Percentiles rank a stretch among this genome's conserved stretches.
Conservation (phyloP, 1,140 invertebrate genomes). For the Bombus pascuorum region DNA sequence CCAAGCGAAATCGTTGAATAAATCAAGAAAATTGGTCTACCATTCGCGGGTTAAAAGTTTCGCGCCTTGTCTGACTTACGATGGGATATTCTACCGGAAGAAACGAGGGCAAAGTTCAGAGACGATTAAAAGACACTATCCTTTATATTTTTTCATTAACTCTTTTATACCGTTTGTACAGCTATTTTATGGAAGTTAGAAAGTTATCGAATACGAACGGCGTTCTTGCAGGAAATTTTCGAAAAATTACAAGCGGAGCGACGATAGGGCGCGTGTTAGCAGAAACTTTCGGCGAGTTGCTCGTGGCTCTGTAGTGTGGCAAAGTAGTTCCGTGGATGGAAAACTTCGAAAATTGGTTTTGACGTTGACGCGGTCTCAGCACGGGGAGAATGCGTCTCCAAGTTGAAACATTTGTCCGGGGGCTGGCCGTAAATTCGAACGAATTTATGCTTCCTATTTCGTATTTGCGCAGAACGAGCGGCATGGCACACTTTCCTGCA, state of each 20-base stretch:
- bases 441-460: conserved; percentile 40
- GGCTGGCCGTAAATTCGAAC: conserved; percentile 37
- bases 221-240: background rate
- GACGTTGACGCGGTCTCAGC: conserved; percentile 27
- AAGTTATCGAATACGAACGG: background rate
- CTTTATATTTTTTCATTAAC: background rate
- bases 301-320: background rate
- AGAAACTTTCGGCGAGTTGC: conserved; percentile 2
- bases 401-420: conserved; percentile 40
- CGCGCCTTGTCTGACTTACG: background rate
- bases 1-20: background rate
- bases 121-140: background rate
- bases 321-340: conserved; percentile 23
- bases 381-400: conserved; percentile 9
- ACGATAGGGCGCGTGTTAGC: background rate
- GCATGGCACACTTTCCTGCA: conserved; percentile 16
- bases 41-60: background rate
- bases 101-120: background rate
- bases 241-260: conserved; percentile 11
- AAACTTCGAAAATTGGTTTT: conserved; percentile 46
- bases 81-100: background rate
- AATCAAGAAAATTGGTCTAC: background rate
- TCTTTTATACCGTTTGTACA: background rate
- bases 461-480: conserved; percentile 27
- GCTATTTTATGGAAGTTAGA: background rate